Evolutionary conservation across 2,888 invertebrate species (phyloP), one percentile per base, ranked within the genome.

Genomic region (Andrena marginata): DNA sequence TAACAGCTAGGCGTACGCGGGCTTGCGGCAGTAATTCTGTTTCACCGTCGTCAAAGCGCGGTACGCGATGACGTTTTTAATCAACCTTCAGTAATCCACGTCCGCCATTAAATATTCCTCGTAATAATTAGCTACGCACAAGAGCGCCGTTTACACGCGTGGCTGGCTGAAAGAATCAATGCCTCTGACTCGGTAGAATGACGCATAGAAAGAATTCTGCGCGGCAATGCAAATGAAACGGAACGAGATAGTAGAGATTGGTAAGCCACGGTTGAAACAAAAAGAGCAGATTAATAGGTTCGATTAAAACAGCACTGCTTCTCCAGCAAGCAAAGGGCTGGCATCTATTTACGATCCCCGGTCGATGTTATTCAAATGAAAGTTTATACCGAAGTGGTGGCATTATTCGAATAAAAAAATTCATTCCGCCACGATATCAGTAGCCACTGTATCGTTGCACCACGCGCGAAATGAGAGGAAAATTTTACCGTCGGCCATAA

Each of bases 371-470:
- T 60, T 70, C 60, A 60, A 60, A 48, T 62, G 48, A 60, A 31
- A 26, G 42, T 60, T 71, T 72, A 72, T 54, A n/a, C 51, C 51
- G 26, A 64, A 64, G 26, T 0, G 49, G 33, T 13, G 49, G 16
- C 2, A 23, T 71, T 49, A 71, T 72, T 35, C 26, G 8, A n/a
- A 73, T 35, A 64, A 35, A 63, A 26, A 42, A 73, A 64, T 73
- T 73, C 51, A 64, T 73, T 35, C 49, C 35, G 26, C 35, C 10
- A 13, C 13, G 10, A 35, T 54, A n/a, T 64, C 35, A 26, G 16
- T 29, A 35, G 33, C 35, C 13, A 0, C 10, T n/a, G 2, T 1
- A 23, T 2, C 2, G 54, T 6, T 42, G 63, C 13, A 60, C 29
- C 54, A 10, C 10, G 51, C 4, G 54, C 59, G 51, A 65, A 73